These are phyloP conservation scores for Colius striatus DNA, from an alignment of 2,113 vertebrate species.

Conservation along the genomic window DNA sequence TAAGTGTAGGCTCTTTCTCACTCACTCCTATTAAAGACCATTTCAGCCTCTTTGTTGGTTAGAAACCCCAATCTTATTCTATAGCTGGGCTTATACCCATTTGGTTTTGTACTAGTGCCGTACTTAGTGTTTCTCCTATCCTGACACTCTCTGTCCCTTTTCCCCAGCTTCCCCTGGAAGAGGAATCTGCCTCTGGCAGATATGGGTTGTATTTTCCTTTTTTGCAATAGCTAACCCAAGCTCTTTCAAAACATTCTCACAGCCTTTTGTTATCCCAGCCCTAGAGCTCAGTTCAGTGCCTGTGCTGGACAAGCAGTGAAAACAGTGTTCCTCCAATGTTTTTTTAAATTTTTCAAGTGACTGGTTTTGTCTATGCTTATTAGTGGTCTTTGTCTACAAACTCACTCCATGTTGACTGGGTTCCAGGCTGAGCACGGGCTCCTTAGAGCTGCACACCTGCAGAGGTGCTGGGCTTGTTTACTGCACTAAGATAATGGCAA, in stretches of 20 bases:
- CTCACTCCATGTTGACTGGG: background rate
- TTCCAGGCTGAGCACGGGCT: background rate
- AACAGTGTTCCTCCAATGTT: background rate
- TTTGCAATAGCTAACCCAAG: background rate
- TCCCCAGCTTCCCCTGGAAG: background rate
- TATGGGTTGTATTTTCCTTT: background rate
- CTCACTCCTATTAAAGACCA: background rate
- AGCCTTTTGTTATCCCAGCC: background rate
- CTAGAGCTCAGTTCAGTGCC: background rate
- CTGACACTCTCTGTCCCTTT: background rate
- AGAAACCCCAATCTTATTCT: background rate
- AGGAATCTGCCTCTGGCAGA: background rate
- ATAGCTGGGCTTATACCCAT: background rate
- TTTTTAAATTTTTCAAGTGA: background rate
- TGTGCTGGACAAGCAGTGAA: background rate
- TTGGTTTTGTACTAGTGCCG: background rate
- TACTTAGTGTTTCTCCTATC: background rate
- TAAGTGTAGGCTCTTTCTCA: background rate
- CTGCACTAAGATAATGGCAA: background rate
- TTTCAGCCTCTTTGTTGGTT: background rate
- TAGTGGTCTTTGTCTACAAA: background rate
- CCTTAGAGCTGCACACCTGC: background rate
- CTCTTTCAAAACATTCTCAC: background rate
- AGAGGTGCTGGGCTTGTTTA: background rate
- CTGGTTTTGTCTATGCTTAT: background rate